phyloP scores from a whole-genome alignment of 1,140 invertebrate species.

The Micrasema minimum region DNA sequence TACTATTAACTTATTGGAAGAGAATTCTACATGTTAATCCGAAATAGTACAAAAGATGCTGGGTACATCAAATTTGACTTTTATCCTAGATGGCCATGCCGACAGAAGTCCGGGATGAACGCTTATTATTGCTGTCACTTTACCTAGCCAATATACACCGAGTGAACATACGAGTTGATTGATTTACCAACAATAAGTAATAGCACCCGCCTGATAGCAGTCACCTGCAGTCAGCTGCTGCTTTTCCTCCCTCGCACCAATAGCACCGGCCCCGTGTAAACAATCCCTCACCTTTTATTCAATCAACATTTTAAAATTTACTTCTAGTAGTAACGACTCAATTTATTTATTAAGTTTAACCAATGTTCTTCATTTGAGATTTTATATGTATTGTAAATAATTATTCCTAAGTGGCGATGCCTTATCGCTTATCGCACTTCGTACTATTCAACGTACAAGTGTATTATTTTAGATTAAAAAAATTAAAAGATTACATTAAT shows the following conservation, averaged over 20 bases:
- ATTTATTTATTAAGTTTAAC: conserved; percentile 15
- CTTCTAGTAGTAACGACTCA: neutral
- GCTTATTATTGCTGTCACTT: conserved; percentile 25
- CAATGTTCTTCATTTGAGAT: neutral
- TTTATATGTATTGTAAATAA: conserved; percentile 40
- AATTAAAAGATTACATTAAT: conserved; percentile 42
- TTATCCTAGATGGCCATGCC: conserved; percentile 14
- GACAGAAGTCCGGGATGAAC: neutral
- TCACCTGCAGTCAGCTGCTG: neutral
- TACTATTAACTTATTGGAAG: conserved; percentile 53
- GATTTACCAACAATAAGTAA: too few species aligned
- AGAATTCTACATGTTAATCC: conserved; percentile 47
- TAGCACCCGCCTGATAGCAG: too few species aligned
- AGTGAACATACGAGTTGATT: neutral
- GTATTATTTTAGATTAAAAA: conserved; percentile 39
- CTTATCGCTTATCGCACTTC: conserved; percentile 45
- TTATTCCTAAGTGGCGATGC: conserved; percentile 42
- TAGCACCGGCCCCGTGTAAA: conserved; percentile 52
- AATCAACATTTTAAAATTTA: neutral
- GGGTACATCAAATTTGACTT: conserved; percentile 42
- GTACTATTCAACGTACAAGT: conserved; percentile 41
- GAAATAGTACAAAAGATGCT: conserved; percentile 51
- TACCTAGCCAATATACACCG: neutral
- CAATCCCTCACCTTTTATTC: conserved; percentile 52
- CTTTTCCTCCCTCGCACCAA: conserved; percentile 34